phyloP scores from a whole-genome alignment of 2,888 invertebrate species.

The Bugulina stolonifera region DNA sequence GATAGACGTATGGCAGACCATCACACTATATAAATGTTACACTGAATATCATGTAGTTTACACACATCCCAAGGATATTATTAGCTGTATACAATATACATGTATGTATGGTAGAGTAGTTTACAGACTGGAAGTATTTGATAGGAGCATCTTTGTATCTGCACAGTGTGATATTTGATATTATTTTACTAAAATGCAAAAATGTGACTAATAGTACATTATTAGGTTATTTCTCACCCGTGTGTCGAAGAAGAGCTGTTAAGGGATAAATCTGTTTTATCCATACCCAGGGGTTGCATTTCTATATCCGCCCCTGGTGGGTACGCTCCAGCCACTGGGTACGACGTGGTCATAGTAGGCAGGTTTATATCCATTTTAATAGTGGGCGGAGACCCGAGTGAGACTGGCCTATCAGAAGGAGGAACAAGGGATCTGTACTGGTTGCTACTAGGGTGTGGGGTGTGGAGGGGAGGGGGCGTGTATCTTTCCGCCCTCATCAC shows the following conservation, averaged over 20 bases:
- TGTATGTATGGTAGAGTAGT: too few relatives aligned
- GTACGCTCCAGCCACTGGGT: not conserved
- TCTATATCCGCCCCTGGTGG: slow-evolving; percentile 17
- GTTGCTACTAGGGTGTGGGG: not conserved
- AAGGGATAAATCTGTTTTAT: not conserved
- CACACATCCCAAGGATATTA: too few relatives aligned
- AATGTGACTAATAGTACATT: too few relatives aligned
- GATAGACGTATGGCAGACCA: too few relatives aligned
- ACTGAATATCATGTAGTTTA: too few relatives aligned
- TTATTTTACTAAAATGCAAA: too few relatives aligned
- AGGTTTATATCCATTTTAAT: not conserved
- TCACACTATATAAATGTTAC: too few relatives aligned
- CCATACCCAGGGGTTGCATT: slow-evolving; percentile 15
- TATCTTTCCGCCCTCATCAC: not conserved
- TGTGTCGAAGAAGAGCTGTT: slow-evolving; percentile 6
- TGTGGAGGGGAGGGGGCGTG: slow-evolving; percentile 1
- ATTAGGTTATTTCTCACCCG: too few relatives aligned
- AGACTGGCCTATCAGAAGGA: not conserved
- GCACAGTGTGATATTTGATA: too few relatives aligned
- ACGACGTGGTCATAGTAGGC: not conserved
- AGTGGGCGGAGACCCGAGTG: not conserved
- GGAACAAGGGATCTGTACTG: not conserved
- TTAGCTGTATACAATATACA: too few relatives aligned
- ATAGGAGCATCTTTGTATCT: too few relatives aligned
- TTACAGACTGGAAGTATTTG: too few relatives aligned